Conservation (phyloP, 2,113 vertebrate species). For the Vombatus ursinus region DNA sequence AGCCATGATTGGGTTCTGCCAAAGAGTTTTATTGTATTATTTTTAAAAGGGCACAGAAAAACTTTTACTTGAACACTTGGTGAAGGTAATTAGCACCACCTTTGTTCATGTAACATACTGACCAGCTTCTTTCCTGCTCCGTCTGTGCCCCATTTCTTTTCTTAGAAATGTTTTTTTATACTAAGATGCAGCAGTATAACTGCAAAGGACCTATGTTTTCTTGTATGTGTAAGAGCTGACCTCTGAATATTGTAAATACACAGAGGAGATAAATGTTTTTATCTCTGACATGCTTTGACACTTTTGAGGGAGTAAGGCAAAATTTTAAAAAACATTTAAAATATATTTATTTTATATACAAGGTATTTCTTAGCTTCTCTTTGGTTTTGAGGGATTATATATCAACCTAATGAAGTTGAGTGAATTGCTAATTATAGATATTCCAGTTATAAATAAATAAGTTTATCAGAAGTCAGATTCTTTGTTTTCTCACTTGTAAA, state of each 20-base stretch:
- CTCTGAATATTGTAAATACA: not conserved
- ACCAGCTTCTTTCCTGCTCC: not conserved
- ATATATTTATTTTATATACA: not conserved
- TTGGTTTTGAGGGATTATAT: conserved; percentile 2
- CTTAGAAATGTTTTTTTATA: not conserved
- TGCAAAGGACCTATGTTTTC: not conserved
- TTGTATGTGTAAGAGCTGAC: not conserved
- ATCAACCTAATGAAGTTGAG: not conserved
- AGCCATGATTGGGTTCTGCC: not conserved
- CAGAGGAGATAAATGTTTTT: not conserved
- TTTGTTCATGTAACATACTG: not conserved
- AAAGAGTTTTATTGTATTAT: not conserved
- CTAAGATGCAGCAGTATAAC: not conserved
- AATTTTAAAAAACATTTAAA: conserved; percentile 16
- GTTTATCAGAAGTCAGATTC: not conserved
- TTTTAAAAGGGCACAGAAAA: not conserved
- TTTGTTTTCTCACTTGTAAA: not conserved
- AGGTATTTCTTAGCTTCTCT: conserved; percentile 24
- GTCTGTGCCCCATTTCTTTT: not conserved
- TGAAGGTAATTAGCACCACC: not conserved
- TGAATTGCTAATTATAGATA: conserved; percentile 15
- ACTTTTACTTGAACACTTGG: not conserved
- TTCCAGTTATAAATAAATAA: not conserved
- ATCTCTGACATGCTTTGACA: conserved; percentile 7
- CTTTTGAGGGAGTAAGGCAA: not conserved